Percentiles rank a stretch among this genome's conserved stretches.
Conservation (phyloP, 1,140 invertebrate genomes). For the Drosophila punjabiensis region DNA sequence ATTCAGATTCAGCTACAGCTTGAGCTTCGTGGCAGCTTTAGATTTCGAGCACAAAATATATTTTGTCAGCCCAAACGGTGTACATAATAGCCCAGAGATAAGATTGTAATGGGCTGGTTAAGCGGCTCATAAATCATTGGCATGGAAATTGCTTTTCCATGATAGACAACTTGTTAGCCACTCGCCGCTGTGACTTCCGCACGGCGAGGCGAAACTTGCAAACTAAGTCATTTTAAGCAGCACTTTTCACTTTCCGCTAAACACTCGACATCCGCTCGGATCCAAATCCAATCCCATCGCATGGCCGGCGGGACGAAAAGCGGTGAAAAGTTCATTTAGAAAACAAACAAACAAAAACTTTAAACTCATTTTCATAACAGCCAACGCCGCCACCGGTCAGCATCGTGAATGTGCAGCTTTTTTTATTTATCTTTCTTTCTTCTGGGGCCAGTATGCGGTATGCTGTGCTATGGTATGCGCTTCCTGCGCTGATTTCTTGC, state of each 20-base stretch:
- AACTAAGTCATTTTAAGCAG: slow-evolving; percentile 82
- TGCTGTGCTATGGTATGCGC: slow-evolving; percentile 64
- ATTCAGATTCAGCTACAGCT: slow-evolving; percentile 51
- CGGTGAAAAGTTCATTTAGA: slow-evolving; percentile 76
- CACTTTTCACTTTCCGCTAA: slow-evolving; percentile 83
- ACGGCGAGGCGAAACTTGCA: slow-evolving; percentile 71
- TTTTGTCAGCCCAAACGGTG: slow-evolving; percentile 82
- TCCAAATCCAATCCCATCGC: slow-evolving; percentile 6
- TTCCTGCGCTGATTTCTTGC: slow-evolving; percentile 76
- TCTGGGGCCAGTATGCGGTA: neutral
- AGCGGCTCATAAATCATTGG: slow-evolving; percentile 82
- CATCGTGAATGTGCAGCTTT: slow-evolving; percentile 76
- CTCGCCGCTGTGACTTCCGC: slow-evolving; percentile 66
- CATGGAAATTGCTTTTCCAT: slow-evolving; percentile 83
- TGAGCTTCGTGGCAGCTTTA: slow-evolving; percentile 65
- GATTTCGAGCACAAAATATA: slow-evolving; percentile 79
- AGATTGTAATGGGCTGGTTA: slow-evolving; percentile 79
- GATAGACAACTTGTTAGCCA: slow-evolving; percentile 75
- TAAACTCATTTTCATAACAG: slow-evolving; percentile 80
- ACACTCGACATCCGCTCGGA: slow-evolving; percentile 75
- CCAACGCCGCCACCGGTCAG: slow-evolving; percentile 44
- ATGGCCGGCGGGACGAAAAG: slow-evolving; percentile 15
- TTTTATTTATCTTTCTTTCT: slow-evolving; percentile 29
- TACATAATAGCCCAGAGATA: slow-evolving; percentile 80
- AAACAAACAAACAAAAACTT: slow-evolving; percentile 77